A percentile compares a stretch with the other conserved stretches of the same genome.
phyloP scores from a whole-genome alignment of 2,888 invertebrate species.

The Emesis furor region DNA sequence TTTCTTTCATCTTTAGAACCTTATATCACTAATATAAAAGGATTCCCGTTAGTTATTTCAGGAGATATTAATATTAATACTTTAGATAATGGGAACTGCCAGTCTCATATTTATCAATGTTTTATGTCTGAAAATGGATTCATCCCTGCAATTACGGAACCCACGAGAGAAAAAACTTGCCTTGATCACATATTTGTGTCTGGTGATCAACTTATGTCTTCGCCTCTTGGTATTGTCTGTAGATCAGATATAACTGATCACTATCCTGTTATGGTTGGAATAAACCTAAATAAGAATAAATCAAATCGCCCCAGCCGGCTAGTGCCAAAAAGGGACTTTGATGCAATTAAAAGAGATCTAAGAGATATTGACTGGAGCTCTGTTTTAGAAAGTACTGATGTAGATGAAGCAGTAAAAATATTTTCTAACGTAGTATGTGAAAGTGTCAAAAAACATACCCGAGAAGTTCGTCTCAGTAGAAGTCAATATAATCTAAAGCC shows the following conservation, averaged over 20 bases:
- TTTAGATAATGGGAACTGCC: not conserved
- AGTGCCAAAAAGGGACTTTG: constrained; percentile 17
- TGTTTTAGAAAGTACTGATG: not conserved
- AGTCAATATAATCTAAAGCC: not conserved
- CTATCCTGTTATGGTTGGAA: constrained; percentile 19
- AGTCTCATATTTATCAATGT: constrained; percentile 20
- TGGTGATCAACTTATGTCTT: not conserved
- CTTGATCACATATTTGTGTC: constrained; percentile 26
- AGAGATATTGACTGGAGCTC: not conserved
- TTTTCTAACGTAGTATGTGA: not conserved
- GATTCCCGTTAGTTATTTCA: not conserved
- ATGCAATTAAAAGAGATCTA: not conserved
- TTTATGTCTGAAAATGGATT: constrained; percentile 27
- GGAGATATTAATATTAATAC: constrained; percentile 37
- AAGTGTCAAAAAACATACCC: not conserved
- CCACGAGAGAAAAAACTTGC: constrained; percentile 25
- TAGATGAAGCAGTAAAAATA: not conserved
- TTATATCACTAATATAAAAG: not conserved
- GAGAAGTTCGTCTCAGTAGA: not conserved
- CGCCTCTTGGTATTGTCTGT: constrained; percentile 18
- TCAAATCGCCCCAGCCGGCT: not conserved
- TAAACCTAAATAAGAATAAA: not conserved
- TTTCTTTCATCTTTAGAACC: not conserved
- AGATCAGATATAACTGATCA: constrained; percentile 40
- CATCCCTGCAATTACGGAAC: constrained; percentile 16